phyloP scores from a whole-genome alignment of 2,888 invertebrate genomes.

The Scelioninae gen. 2 region DNA sequence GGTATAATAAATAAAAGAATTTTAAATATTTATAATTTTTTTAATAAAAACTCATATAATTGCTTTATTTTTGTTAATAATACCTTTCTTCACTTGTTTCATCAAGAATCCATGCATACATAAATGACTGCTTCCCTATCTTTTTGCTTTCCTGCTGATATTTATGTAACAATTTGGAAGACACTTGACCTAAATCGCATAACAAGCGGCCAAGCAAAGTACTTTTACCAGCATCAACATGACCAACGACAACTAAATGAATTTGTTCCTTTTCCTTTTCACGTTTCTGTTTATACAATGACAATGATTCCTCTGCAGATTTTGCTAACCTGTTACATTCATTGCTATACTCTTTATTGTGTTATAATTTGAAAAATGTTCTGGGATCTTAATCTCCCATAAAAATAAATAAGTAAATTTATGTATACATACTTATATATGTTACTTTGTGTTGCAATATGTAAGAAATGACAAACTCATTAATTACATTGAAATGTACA shows the following conservation, averaged over 20 bases:
- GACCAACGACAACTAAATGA: slow-evolving; percentile 95
- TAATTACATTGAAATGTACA: too few species aligned
- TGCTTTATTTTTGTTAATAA: too few species aligned
- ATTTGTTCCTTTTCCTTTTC: slow-evolving; percentile 89
- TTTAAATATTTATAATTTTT: too few species aligned
- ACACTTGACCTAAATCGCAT: slow-evolving; percentile 87
- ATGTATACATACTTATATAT: too few species aligned
- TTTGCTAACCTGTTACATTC: slow-evolving; percentile 70
- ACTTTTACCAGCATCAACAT: slow-evolving; percentile 98
- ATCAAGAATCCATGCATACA: slow-evolving; percentile 99
- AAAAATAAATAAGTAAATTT: neutral
- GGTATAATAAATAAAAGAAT: too few species aligned
- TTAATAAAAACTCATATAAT: too few species aligned
- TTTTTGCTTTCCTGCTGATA: slow-evolving; percentile 98
- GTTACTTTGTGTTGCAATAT: too few species aligned
- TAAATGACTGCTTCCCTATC: slow-evolving; percentile 97
- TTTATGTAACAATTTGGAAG: slow-evolving; percentile 82
- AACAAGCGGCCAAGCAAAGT: slow-evolving; percentile 97
- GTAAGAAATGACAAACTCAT: too few species aligned
- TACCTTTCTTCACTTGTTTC: slow-evolving; percentile 97
- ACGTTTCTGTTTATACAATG: slow-evolving; percentile 84
- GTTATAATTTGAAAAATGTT: too few species aligned
- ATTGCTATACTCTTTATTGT: neutral
- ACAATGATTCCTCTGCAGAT: slow-evolving; percentile 77
- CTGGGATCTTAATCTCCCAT: too few species aligned